Evolutionary conservation across 1,140 invertebrate genomes (phyloP), one percentile per base, ranked within the genome.

Genomic region (Cylas formicarius): DNA sequence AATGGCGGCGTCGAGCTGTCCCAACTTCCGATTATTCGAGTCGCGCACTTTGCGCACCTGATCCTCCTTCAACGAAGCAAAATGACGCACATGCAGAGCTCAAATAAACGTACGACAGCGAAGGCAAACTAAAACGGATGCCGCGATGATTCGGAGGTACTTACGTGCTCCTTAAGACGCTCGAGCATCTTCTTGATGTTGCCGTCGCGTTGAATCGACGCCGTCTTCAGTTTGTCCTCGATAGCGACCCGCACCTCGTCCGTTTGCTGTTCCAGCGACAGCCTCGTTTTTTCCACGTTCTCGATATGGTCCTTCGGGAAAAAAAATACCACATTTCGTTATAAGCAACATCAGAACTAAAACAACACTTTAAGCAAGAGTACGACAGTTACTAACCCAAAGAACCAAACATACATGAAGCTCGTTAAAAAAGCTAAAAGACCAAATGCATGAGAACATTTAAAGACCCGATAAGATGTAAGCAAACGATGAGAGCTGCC

Each of bases 101-200:
- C 44, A 36, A 44, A 39, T n/a, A 42, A 39, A 46, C 28, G 40
- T 32, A 50, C 20, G 16, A 32, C 32, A 47, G 31, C n/a, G 28
- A 35, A 38, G 27, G 8, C 26, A 40, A 48, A 39, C 31, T 45
- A 34, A 16, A 23, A 50, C 46, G 16, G 13, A 36, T 36, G n/a
- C 23, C 9, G 2, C 10, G 10, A 33, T 33, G 36, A 13, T 28
- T 11, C 32, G 51, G 36, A 21, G 21, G 24, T 23, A 78, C 81
- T 81, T 65, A 92, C 89, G 70, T 92, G 87, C 66, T 91, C 85
- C 66, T 84, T 86, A 6, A 94, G 77, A 53, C 87, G 83, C 56
- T 88, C 83, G 39, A 90, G 69, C 78, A 92, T 87, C 65, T 82
- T 86, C 68, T 87, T 87, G 34, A 90, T 80, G 63, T 90, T 85